A percentile compares a stretch with the other conserved stretches of the same genome.
phyloP scores from a whole-genome alignment of 1,140 invertebrate genomes.

The Drosophila sp. region DNA sequence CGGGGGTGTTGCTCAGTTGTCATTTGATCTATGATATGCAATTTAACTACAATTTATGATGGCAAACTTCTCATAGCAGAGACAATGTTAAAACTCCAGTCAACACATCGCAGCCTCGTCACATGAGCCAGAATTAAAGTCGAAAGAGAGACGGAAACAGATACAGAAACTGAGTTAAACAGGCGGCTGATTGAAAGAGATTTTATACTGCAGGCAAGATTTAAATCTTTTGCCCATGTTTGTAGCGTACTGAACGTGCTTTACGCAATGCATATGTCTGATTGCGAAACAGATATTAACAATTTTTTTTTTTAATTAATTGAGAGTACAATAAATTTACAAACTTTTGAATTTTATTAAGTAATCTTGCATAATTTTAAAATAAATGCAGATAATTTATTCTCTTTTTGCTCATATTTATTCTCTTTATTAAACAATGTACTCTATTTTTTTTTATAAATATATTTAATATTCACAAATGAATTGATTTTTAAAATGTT shows the following conservation, averaged over 20 bases:
- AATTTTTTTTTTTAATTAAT: conserved; percentile 1
- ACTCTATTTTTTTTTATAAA: no score
- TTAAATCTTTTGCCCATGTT: conserved; percentile 30
- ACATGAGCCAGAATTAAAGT: conserved; percentile 15
- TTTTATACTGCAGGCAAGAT: conserved; percentile 43
- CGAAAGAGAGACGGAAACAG: conserved; percentile 17
- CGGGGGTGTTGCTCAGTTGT: conserved; percentile 24
- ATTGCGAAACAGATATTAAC: conserved; percentile 2
- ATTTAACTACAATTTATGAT: conserved; percentile 75
- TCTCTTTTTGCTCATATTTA: no score
- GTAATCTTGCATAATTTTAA: background rate
- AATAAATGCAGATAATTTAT: no score
- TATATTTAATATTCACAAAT: no score
- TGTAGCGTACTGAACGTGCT: conserved; percentile 15
- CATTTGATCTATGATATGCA: conserved; percentile 72
- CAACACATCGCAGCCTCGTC: conserved; percentile 15
- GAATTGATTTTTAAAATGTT: no score
- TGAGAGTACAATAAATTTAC: background rate
- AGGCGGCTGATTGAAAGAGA: conserved; percentile 71
- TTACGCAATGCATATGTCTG: no score
- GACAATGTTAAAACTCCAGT: conserved; percentile 20
- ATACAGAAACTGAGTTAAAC: background rate
- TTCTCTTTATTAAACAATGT: no score
- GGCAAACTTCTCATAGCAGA: conserved; percentile 42
- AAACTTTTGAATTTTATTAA: background rate